Base-by-base conservation (phyloP, 2,888 invertebrate genomes). In the Mesorhabditis belari region DNA sequence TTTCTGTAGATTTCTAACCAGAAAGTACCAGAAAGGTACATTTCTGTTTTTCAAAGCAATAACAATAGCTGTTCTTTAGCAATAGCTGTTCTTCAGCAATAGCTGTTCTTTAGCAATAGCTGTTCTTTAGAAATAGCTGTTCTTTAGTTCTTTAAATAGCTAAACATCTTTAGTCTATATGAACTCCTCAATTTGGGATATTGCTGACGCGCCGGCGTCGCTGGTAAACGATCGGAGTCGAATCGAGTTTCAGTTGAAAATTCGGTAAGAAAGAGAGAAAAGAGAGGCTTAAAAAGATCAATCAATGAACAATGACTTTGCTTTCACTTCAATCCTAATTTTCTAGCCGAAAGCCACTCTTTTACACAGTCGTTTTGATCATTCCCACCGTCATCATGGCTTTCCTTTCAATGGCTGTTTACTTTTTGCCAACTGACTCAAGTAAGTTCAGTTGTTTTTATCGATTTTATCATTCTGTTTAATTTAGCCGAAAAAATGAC, bases 301-400 rank as follows among this genome's bases (percentile, higher is more conserved):
- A 68, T 24, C 9, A 12, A 12, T 44, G 44, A 44, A 9, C 44
- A 12, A 44, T n/a, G 12, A n/a, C 9, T 12, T 35, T 9, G 44
- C 1, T 9, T 17, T 35, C 44, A 35, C 44, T 2, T 12, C 9
- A 17, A n/a, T 35, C 9, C 25, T 17, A 19, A 23, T 24, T 12
- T 5, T 61, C 44, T 44, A 87, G 96, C 66, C 86, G 98, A 71
- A 98, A 99, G 84, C 96, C 98, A 3, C 86, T 98, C 62, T 98
- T 98, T 86, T 98, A 99, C 84, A 98, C 98, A 4, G 94, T 98
- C 77, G 99, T 99, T 85, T 89, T 99, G 83, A 96, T 98, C 81
- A 87, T 98, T 77, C 98, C 98, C 49, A 96, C 96, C 49, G 95
- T 99, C 67, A 86, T 98, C 73, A 98, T 99, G 85, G 96, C 95